Conservation (phyloP, 30 jellyfish, hydroid and myxozoan genomes). For the Aurelia sp. region DNA sequence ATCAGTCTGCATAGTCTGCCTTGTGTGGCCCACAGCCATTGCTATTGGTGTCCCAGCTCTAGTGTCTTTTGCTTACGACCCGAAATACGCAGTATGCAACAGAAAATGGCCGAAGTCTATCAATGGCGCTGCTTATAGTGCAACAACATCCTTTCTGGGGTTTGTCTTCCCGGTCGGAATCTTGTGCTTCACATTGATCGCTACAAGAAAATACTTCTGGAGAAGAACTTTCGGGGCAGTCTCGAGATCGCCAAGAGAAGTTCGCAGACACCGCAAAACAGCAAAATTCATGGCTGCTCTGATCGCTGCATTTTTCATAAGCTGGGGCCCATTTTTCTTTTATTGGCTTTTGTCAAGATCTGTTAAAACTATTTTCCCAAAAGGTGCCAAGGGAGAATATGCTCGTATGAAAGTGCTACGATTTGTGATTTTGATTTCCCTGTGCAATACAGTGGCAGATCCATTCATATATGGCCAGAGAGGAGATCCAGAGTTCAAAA, state of each 20-base stretch:
- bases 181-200: conserved; percentile 6
- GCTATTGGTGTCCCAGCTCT: conserved; percentile 7
- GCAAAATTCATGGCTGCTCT: conserved; percentile 4
- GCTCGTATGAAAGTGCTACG: conserved; percentile 1
- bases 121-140: background rate
- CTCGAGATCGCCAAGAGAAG: background rate
- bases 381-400: conserved; percentile 38
- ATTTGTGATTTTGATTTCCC: conserved; percentile 3
- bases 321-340: background rate
- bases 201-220: conserved; percentile 18
- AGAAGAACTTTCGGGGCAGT: background rate
- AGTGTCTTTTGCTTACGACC: conserved; percentile 4
- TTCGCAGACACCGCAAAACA: background rate
- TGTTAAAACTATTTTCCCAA: background rate
- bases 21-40: conserved; percentile 4
- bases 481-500: conserved; percentile 6
- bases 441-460: conserved; percentile 21
- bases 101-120: conserved; percentile 12
- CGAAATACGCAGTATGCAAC: background rate
- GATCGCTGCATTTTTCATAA: background rate
- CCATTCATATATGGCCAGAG: conserved; percentile 11
- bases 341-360: conserved; percentile 14
- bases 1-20: background rate
- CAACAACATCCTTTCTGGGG: background rate
- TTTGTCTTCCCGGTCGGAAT: background rate